A percentile compares a stretch with the other conserved stretches of the same genome.
These are phyloP conservation scores for Carettochelys insculpta DNA, from an alignment of 2,113 vertebrate genomes.

Conservation along the genomic window DNA sequence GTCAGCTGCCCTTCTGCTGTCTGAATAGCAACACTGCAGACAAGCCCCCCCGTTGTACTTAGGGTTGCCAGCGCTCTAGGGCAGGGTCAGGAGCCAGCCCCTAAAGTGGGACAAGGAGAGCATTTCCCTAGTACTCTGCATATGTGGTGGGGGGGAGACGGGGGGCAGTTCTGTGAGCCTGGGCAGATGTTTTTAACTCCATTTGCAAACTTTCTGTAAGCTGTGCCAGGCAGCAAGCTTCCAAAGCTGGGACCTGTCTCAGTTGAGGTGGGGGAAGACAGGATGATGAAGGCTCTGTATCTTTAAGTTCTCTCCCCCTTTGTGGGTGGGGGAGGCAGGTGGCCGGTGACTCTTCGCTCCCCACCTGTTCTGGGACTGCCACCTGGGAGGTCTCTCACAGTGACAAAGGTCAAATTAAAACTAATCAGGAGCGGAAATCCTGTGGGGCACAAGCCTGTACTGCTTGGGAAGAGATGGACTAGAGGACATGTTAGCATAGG, in stretches of 20 bases:
- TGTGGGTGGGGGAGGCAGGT: not conserved
- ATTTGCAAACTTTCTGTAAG: not conserved
- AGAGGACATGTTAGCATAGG: not conserved
- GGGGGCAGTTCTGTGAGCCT: not conserved
- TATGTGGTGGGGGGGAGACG: no score
- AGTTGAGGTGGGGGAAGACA: not conserved
- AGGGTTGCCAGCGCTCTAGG: not conserved
- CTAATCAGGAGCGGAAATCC: not conserved
- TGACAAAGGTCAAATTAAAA: not conserved
- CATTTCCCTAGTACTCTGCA: not conserved
- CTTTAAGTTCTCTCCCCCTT: not conserved
- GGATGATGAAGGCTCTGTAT: not conserved
- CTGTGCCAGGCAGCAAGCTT: no score
- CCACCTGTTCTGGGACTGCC: not conserved
- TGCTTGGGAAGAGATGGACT: not conserved
- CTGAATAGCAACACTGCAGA: not conserved
- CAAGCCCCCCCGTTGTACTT: not conserved
- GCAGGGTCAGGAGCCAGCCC: not conserved
- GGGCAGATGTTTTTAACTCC: not conserved
- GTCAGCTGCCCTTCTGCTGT: not conserved
- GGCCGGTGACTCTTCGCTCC: not conserved
- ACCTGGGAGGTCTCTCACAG: no score
- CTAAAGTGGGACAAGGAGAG: not conserved
- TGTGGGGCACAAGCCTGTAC: not conserved
- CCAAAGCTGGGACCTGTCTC: not conserved